Evolutionary conservation across 1,140 invertebrate species (phyloP).

Genomic region (Chymomyza costata): DNA sequence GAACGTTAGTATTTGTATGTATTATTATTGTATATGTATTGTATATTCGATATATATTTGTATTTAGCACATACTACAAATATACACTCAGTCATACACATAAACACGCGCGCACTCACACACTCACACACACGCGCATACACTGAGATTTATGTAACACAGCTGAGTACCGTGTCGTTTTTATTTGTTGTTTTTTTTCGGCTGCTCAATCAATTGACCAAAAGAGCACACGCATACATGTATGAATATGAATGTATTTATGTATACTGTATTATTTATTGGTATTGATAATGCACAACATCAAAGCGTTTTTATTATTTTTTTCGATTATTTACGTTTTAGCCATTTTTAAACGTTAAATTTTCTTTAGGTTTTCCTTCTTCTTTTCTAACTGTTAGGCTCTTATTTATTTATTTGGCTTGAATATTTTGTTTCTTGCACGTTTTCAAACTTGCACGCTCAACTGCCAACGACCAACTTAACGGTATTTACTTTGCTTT

Average conservation of each 20-base stretch:
- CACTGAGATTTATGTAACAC: conserved; percentile 64
- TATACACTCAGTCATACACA: conserved; percentile 24
- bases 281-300: conserved; percentile 11
- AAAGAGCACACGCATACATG: background rate
- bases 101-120: conserved; percentile 22
- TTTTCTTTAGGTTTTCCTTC: conserved; percentile 16
- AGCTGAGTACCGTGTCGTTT: conserved; percentile 29
- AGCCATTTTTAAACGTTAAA: conserved; percentile 11
- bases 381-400: conserved; percentile 2
- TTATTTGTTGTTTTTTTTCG: background rate
- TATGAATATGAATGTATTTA: background rate
- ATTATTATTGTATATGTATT: conserved; percentile 4
- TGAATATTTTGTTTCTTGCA: conserved; percentile 14
- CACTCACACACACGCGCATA: conserved; percentile 34
- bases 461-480: conserved; percentile 65
- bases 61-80: conserved; percentile 33
- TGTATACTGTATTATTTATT: background rate
- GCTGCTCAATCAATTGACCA: background rate
- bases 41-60: conserved; percentile 27
- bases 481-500: conserved; percentile 53
- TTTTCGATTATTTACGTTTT: conserved; percentile 8
- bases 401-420: conserved; percentile 30
- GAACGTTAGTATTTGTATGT: too few species aligned
- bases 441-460: conserved; percentile 55
- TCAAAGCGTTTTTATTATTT: conserved; percentile 35